Base-by-base conservation (phyloP, 2,888 invertebrate genomes). In the Andrena flavipes region DNA sequence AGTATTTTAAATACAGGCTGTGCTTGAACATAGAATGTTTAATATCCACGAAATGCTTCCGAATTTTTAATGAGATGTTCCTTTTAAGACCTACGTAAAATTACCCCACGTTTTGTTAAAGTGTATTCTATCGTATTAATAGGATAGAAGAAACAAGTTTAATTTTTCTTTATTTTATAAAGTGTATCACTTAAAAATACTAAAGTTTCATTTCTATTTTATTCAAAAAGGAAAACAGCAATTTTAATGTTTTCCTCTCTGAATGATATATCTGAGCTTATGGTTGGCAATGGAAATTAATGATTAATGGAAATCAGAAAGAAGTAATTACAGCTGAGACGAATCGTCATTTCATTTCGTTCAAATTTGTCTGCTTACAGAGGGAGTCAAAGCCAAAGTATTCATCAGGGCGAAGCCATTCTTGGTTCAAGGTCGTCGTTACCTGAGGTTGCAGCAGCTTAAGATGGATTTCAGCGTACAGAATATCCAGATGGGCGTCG, bases 391-490 rank as follows among this genome's bases (percentile, higher is more conserved):
- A 92, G 97, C 97, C 0, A 98, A 98, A 94, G 96, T 97, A 26
- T 98, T 97, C 94, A 96, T 98, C 93, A 96, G 96, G 91, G 97
- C 97, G 0, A 94, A 95, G 80, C 96, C 97, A 7, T 95, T 96
- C 92, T 90, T 92, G 42, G 94, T 95, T 74, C 95, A 96, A 89
- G 97, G 96, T 8, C 95, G 96, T 84, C 96, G 96, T 16, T 97
- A 96, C 93, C 94, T 98, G 71, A 95, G 95, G 78, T 95, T 97
- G 79, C 96, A 97, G 91, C 96, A 97, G 90, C 95, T 97, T 10
- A 98, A 98, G 93, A 96, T 98, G 95, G 98, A 98, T 94, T 98
- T 98, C 94, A 97, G 96, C 91, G 97, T 98, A 23, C 96, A 96
- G 91, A 96, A 97, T 87, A 97, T 98, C 64, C 95, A 95, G 93